These are phyloP conservation scores for Margarornis squamiger DNA, from an alignment of 2,797 vertebrate species.

Conservation along the genomic window DNA sequence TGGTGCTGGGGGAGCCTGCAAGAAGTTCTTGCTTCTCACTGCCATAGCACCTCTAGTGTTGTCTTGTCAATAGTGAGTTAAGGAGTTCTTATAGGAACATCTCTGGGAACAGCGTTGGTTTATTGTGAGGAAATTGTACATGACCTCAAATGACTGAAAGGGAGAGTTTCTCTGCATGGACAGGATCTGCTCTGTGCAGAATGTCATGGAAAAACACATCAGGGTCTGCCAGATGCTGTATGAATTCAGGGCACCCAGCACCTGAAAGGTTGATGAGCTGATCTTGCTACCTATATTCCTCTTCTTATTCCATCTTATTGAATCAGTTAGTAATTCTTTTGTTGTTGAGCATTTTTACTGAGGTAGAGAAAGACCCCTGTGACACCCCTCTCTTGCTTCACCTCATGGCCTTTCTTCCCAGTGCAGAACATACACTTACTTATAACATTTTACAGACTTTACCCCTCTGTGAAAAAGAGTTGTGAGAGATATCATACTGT, in stretches of 20 bases:
- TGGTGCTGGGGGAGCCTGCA: rapidly evolving
- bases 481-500: not conserved
- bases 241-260: rapidly evolving
- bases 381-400: rapidly evolving
- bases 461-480: not conserved
- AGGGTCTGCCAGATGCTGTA: rapidly evolving
- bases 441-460: not conserved
- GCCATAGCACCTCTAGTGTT: rapidly evolving
- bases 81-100: not conserved
- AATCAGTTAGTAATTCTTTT: not conserved
- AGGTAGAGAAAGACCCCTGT: not conserved
- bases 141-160: not conserved
- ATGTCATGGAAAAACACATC: not conserved
- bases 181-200: rapidly evolving
- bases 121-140: not conserved
- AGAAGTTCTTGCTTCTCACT: not conserved
- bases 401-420: rapidly evolving
- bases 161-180: not conserved
- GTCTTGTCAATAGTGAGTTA: not conserved
- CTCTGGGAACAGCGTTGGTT: not conserved
- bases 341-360: not conserved
- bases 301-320: not conserved
- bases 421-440: not conserved
- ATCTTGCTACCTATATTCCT: not conserved
- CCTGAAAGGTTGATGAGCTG: not conserved